Evolutionary conservation across 2,888 invertebrate species (phyloP), one percentile per base, ranked within the genome.

Genomic region (Drosophila cracens): DNA sequence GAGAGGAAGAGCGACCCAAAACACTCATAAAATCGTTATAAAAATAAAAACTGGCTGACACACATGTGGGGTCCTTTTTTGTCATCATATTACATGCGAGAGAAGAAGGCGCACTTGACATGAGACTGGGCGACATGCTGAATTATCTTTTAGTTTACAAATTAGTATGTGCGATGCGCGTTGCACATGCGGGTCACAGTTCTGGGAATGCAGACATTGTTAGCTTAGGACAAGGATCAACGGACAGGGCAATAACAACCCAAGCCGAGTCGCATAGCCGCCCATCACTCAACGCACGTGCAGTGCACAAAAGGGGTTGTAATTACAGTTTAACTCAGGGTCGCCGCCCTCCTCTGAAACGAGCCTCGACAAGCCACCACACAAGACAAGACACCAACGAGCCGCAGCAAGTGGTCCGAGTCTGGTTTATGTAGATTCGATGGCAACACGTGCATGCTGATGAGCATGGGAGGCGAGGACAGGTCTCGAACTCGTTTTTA

Each of bases 41-140:
- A 63, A 77, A 64, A 68, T 62, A 77, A 63, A 57, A 59, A 61
- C 31, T 34, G 29, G 6, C 38, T 53, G 21, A 5, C 34, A 36
- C 79, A 82, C 81, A 87, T 87, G 87, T 87, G 86, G 80, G 88
- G 84, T 87, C 88, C 81, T 77, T 77, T 77, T 76, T 68, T 63
- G 71, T 85, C 81, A 81, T 86, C 87, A 70, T 63, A 69, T 86
- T 87, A 83, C 87, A 82, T 69, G 60, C 54, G 40, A 73, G 72
- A 70, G 64, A 60, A 49, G 67, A 52, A 49, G 25, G 29, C 21
- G 74, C 76, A 82, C 85, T 86, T 85, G 85, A 85, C 85, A 81
- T 86, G 84, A 86, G 86, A 84, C 86, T 81, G 78, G 57, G 78
- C 72, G 79, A 82, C 86, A 81, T 78, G 68, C 70, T 69, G 49